Evolutionary conservation across 2,113 vertebrate genomes (phyloP).

Genomic region (Ceyx melanurus): DNA sequence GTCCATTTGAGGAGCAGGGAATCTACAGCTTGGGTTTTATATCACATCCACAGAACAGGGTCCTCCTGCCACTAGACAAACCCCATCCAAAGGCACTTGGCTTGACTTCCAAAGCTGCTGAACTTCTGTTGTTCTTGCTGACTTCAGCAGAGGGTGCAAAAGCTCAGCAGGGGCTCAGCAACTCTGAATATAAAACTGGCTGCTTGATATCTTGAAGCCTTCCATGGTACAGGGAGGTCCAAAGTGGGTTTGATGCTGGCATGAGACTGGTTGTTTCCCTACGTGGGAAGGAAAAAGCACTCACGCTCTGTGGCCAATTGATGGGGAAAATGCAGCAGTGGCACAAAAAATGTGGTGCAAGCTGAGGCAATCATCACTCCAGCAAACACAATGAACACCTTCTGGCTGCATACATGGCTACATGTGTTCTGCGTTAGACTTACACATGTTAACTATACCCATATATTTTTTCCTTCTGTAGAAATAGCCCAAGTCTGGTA

Average conservation of each 20-base stretch:
- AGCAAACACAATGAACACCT: conserved; percentile 65
- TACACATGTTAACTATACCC: conserved; percentile 69
- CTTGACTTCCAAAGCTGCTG: conserved; percentile 1
- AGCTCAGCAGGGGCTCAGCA: conserved; percentile 15
- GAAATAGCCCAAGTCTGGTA: conserved; percentile 38
- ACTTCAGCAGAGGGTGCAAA: background rate
- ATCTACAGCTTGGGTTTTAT: background rate
- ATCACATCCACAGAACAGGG: background rate
- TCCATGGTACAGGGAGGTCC: background rate
- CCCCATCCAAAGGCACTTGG: background rate
- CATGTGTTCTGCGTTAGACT: conserved; percentile 67
- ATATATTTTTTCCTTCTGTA: conserved; percentile 66
- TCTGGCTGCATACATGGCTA: conserved; percentile 67
- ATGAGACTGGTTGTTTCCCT: background rate
- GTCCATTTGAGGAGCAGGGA: background rate
- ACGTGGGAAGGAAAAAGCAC: background rate
- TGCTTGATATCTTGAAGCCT: conserved; percentile 22
- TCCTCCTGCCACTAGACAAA: background rate
- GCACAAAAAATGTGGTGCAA: conserved; percentile 65
- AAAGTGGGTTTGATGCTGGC: background rate
- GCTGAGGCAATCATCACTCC: conserved; percentile 70
- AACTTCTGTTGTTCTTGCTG: conserved; percentile 37
- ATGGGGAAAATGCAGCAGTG: conserved; percentile 50
- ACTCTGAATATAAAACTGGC: background rate
- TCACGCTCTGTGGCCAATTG: conserved; percentile 29